phyloP scores from a whole-genome alignment of 2,888 invertebrate species.

The Mesorhabditis belari region DNA sequence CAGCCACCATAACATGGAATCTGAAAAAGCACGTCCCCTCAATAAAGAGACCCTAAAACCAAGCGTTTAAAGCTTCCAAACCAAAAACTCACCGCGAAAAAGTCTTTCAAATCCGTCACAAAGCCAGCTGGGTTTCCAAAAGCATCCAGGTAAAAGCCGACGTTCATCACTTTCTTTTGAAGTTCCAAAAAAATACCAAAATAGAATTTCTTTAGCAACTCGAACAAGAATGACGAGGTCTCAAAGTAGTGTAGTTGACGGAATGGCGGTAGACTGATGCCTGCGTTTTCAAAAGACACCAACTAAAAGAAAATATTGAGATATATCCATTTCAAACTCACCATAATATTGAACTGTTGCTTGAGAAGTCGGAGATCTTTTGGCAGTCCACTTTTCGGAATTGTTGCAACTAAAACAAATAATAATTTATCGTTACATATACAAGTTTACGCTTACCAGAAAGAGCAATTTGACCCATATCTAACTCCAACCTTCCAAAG shows the following conservation, averaged over 20 bases:
- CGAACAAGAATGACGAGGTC: conserved; percentile 74
- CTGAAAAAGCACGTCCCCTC: too few relatives aligned
- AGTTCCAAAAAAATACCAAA: conserved; percentile 59
- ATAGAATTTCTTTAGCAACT: conserved; percentile 78
- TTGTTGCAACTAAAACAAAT: conserved; percentile 75
- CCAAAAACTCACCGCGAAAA: conserved; percentile 54
- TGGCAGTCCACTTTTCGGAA: conserved; percentile 67
- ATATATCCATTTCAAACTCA: not conserved
- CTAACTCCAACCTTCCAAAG: conserved; percentile 74
- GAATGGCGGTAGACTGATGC: conserved; percentile 81
- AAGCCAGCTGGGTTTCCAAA: conserved; percentile 93
- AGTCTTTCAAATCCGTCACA: conserved; percentile 89
- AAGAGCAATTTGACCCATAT: conserved; percentile 74
- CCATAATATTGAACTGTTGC: conserved; percentile 71
- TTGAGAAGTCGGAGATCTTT: conserved; percentile 71
- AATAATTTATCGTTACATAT: too few relatives aligned
- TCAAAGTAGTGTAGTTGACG: conserved; percentile 79
- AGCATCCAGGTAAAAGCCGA: conserved; percentile 92
- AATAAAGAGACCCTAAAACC: conserved; percentile 71
- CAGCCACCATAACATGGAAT: too few relatives aligned
- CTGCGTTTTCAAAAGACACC: conserved; percentile 87
- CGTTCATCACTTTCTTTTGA: conserved; percentile 87
- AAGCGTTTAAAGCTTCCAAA: not conserved
- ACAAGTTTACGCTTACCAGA: conserved; percentile 61
- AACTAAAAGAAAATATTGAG: conserved; percentile 58